These are phyloP conservation scores for Triops longicaudatus DNA, from an alignment of 1,140 invertebrate species.

Conservation along the genomic window DNA sequence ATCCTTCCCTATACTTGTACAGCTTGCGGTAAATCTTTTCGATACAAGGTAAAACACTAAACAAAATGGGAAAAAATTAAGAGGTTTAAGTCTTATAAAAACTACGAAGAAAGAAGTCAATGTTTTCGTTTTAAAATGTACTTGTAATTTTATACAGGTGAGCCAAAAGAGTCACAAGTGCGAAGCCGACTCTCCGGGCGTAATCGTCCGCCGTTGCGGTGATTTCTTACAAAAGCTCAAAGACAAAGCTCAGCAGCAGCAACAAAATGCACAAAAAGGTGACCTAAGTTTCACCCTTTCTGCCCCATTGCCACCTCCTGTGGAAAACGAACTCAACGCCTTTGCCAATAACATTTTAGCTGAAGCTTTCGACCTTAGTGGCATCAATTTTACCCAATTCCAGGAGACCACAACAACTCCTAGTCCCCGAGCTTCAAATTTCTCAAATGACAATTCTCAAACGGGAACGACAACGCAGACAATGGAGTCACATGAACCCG, in stretches of 20 bases:
- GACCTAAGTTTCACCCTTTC: too few species aligned
- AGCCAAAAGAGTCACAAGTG: slow-evolving; percentile 74
- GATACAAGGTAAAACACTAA: slow-evolving; percentile 58
- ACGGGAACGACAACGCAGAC: too few species aligned
- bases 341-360: not conserved
- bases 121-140: slow-evolving; percentile 21
- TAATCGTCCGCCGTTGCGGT: slow-evolving; percentile 43
- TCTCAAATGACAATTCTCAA: not conserved
- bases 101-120: not conserved
- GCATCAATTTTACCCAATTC: not conserved
- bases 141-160: slow-evolving; percentile 44
- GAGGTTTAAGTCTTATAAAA: too few species aligned
- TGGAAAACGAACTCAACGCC: too few species aligned
- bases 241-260: not conserved
- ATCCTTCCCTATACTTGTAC: slow-evolving; percentile 74
- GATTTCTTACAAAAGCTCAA: slow-evolving; percentile 44
- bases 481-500: not conserved
- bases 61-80: not conserved
- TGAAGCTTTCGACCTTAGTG: not conserved
- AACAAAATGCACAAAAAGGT: not conserved
- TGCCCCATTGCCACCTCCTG: too few species aligned
- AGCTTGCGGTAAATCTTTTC: slow-evolving; percentile 67
- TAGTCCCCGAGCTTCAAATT: not conserved
- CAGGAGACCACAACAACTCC: not conserved
- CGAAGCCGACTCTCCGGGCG: slow-evolving; percentile 48